Percentiles rank a stretch among this genome's conserved stretches.
phyloP scores from a whole-genome alignment of 2,113 vertebrate species.

The Agapornis roseicollis region DNA sequence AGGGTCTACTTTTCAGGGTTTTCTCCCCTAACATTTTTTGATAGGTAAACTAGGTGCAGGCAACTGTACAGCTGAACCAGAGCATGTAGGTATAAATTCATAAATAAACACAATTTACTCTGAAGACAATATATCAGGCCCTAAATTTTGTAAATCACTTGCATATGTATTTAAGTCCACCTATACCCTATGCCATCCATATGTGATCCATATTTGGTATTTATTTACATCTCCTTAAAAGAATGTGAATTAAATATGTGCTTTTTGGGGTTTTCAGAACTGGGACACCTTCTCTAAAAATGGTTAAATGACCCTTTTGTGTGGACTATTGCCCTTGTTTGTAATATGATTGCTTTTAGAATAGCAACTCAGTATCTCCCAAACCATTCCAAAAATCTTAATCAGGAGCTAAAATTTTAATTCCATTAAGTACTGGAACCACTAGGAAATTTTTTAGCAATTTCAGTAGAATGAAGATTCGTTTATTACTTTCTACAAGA shows the following conservation, averaged over 20 bases:
- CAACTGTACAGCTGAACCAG: not conserved
- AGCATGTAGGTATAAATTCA: not conserved
- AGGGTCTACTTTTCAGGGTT: not conserved
- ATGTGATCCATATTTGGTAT: not conserved
- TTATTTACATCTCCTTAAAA: not conserved
- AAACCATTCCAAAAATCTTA: not conserved
- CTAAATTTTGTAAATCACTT: not conserved
- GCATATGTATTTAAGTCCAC: not conserved
- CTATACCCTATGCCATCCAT: not conserved
- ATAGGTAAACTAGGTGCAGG: not conserved
- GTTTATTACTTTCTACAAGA: not conserved
- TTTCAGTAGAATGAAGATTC: not conserved
- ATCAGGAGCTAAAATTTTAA: not conserved
- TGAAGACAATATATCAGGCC: not conserved
- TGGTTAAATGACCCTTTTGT: not conserved
- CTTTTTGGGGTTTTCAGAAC: not conserved
- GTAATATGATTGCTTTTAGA: not conserved
- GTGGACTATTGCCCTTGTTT: not conserved
- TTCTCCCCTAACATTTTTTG: not conserved
- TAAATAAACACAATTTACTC: not conserved
- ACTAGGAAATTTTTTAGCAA: not conserved
- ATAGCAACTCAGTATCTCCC: not conserved
- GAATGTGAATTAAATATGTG: not conserved
- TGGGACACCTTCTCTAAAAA: not conserved
- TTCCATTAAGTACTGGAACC: not conserved